Evolutionary conservation across 2,797 vertebrate species (phyloP), one percentile per base, ranked within the genome.

Genomic region (Sebastes vulpes): DNA sequence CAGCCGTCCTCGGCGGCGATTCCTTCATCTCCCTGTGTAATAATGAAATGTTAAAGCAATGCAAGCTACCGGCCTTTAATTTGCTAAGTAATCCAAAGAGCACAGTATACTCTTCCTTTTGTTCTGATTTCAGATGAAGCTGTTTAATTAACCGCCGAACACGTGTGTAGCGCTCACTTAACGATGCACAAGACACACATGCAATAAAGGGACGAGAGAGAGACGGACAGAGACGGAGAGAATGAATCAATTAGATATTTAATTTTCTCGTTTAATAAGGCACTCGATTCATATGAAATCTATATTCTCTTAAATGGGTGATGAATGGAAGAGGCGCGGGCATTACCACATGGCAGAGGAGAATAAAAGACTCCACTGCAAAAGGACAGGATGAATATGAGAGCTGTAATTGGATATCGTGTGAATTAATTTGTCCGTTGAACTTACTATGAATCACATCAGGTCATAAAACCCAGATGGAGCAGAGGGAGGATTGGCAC

Each of bases 381-480:
- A 65, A 65, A 74, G 67, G 76, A 84, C 58, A 16, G 20, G 74
- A 70, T 48, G 59, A 87, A 84, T 53, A 70, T 83, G 69, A 82
- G 82, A 9, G 79, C 82, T 79, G 80, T 87, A 83, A 88, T 71
- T 75, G 82, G 72, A 87, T 75, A 73, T 72, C 56, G 32, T 83
- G 86, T 80, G 72, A 89, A 89, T 91, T 91, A 85, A 91, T 92
- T 83, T 91, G 86, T 66, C 65, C 72, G 64, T 63, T 65, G 90
- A 85, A 89, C 90, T 85, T 68, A 78, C 71, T 64, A 87, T 90
- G 89, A 91, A 88, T 92, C 81, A 87, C 75, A 86, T 75, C 68
- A 72, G 87, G 75, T 82, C 72, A 75, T 83, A 85, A 92, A 89
- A 78, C 23, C 79, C 85, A 80, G 85, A 89, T 84, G 82, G 83